Conservation (phyloP, 2,113 vertebrate species). For the Syngnathus typhle region DNA sequence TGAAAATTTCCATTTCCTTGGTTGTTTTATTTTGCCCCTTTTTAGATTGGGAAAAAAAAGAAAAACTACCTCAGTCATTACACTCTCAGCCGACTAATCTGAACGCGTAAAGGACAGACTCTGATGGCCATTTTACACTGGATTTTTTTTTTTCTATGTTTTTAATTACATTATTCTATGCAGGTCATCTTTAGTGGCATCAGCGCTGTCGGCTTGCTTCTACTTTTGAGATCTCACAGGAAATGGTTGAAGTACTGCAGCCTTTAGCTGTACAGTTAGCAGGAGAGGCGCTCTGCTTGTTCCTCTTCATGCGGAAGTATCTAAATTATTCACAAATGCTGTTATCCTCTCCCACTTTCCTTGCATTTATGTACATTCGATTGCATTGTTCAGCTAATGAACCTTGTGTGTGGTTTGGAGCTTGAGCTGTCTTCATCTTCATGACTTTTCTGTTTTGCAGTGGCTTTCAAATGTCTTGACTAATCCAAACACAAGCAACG, state of each 20-base stretch:
- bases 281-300: constrained; percentile 27
- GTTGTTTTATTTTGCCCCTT: constrained; percentile 48
- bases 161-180: constrained; percentile 26
- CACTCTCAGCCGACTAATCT: constrained; percentile 62
- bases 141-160: constrained; percentile 43
- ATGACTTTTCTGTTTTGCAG: constrained; percentile 20
- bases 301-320: constrained; percentile 6
- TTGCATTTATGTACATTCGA: constrained; percentile 12
- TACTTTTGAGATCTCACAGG: constrained; percentile 22
- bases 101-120: constrained; percentile 42
- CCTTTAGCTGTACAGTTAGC: constrained; percentile 22
- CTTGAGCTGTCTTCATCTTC: constrained; percentile 5
- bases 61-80: constrained; percentile 78
- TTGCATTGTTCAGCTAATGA: constrained; percentile 9
- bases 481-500: constrained; percentile 31
- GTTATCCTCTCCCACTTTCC: constrained; percentile 9
- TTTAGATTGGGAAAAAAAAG: constrained; percentile 40
- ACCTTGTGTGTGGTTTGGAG: constrained; percentile 25
- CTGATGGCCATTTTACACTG: constrained; percentile 65
- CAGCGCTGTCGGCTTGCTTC: constrained; percentile 19
- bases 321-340: constrained; percentile 21
- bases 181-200: constrained; percentile 31
- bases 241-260: constrained; percentile 20
- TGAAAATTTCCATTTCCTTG: constrained; percentile 39
- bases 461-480: constrained; percentile 29